Evolutionary conservation across 2,113 vertebrate genomes (phyloP), one percentile per base, ranked within the genome.

Genomic region (Cygnus buccinator): DNA sequence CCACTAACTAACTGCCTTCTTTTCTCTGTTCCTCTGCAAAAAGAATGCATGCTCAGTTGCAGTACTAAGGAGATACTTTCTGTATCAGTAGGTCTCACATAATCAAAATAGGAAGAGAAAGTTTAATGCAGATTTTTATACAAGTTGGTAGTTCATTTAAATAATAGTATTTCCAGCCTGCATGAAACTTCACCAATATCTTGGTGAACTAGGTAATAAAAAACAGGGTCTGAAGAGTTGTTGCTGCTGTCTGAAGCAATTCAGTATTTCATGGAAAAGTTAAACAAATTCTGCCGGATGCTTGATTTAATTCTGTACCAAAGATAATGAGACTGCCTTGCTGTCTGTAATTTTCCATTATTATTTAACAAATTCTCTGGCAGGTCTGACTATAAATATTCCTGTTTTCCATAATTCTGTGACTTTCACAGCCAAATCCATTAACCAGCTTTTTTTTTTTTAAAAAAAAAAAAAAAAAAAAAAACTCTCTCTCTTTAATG

Each of bases 341-440:
- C 48, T 93, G 72, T 65, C 87, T 92, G 75, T 78, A 96, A 94
- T 96, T 94, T 95, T 93, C 90, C 44, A 44, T 88, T 95, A 93
- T 90, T 93, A 94, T 93, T 95, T 96, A 90, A 93, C 82, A 80
- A 92, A 88, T 35, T 90, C 61, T 74, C 37, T 84, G 43, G 46
- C 57, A 92, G 26, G 52, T 67, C 63, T 88, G 67, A 50, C 75
- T 89, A 90, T 78, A 94, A 94, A 93, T 93, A 84, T 78, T 94
- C 29, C 84, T 72, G 4, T 74, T 96, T 93, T 93, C 70, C 81
- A 72, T 79, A 94, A 94, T 94, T 84, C 72, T 95, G 43, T 68
- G 65, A 71, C 65, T 96, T 93, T 86, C 76, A 90, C 46, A 92
- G 92, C 35, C 68, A 86, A 96, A 92, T 86, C 90, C 82, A 93